Evolutionary conservation across 2,888 invertebrate species (phyloP), one percentile per base, ranked within the genome.

Genomic region (Dryobotodes eremita): DNA sequence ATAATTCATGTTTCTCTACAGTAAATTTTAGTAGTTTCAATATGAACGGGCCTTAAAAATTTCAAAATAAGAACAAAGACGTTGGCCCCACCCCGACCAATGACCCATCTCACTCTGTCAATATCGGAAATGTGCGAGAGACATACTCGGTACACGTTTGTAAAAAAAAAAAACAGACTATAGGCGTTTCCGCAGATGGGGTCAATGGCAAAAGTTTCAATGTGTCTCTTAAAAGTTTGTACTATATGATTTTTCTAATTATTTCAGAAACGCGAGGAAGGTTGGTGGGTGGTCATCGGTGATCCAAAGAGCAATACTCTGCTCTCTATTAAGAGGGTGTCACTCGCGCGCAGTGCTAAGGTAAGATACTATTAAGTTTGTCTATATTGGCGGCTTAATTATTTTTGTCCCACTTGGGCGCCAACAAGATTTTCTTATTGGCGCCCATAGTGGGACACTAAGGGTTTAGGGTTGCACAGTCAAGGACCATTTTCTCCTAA

Each of bases 281-380:
- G 99, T 72, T 99, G 98, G 98, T 99, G 99, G 99, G 99, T 99
- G 61, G 99, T 99, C 17, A 99, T 99, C 88, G 99, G 99, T 0
- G 99, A 99, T 93, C 99, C 99, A 0, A 99, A 99, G 93, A 97
- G 98, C 53, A 99, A 99, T 97, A 99, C 99, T 0, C 97, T 99
- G 66, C 97, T 99, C 13, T 99, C 99, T 17, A 99, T 99, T 94
- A 99, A 99, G 95, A 97, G 99, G 59, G 97, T 99, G 48, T 99
- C 99, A 0, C 97, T 99, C 23, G 99, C 99, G 84, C 99, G 99
- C 92, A 99, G 98, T 90, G 99, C 99, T 0, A 98, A 98, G 89
- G 93, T 92, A 88, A 76, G 2, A n/a, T 31, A 62, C 4, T 31
- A 11, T 10, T 36, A 15, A 42, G n/a, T 23, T 23, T 26, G 2